These are phyloP conservation scores for Thripadectes ignobilis DNA, from an alignment of 2,797 vertebrate species.

Conservation along the genomic window DNA sequence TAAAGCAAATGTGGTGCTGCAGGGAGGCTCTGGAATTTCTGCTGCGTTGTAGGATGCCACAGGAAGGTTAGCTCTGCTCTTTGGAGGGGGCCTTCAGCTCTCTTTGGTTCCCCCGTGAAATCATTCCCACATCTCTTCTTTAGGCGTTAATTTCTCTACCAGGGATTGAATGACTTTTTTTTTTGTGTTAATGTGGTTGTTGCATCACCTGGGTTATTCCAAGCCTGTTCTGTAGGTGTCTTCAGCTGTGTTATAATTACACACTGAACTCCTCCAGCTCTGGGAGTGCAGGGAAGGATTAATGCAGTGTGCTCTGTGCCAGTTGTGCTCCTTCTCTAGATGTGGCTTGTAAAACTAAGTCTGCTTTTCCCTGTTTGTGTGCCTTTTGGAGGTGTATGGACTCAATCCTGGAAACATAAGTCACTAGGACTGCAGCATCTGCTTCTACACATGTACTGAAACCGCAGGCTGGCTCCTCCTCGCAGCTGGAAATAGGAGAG, in stretches of 20 bases:
- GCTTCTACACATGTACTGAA: background rate
- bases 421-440: background rate
- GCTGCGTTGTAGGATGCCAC: background rate
- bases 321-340: background rate
- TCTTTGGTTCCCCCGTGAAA: background rate
- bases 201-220: background rate
- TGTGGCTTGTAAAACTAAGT: background rate
- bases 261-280: background rate
- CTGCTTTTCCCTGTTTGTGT: background rate
- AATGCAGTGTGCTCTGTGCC: accelerated
- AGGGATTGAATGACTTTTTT: background rate
- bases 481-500: background rate
- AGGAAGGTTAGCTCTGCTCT: background rate
- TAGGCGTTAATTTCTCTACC: background rate
- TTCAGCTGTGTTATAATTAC: background rate
- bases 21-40: background rate
- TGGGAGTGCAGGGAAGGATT: background rate
- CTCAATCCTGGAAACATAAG: background rate
- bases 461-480: background rate
- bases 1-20: background rate
- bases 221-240: background rate
- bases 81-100: background rate
- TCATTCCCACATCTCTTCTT: background rate
- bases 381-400: accelerated
- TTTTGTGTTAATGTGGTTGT: background rate